Conservation (phyloP, 2,888 invertebrate genomes). For the Polylopha cassiicola region DNA sequence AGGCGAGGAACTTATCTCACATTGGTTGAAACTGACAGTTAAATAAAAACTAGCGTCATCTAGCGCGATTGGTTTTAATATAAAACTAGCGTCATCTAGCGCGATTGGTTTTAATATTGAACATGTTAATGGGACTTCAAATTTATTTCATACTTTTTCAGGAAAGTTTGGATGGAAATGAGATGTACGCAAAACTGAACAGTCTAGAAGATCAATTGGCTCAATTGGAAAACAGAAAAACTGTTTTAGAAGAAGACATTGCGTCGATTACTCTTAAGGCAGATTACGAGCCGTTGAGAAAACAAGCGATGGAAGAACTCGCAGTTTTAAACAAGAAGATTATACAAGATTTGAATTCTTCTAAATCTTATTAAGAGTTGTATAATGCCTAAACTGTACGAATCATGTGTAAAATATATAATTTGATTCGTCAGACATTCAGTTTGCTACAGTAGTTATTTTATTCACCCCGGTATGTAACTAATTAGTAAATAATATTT, state of each 20-base stretch:
- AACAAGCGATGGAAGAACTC: conserved; percentile 74
- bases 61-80: too few relatives aligned
- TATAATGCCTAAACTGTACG: too few relatives aligned
- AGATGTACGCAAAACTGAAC: conserved; percentile 82
- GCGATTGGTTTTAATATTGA: not conserved
- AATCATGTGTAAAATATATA: too few relatives aligned
- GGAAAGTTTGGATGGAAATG: conserved; percentile 82
- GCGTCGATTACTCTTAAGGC: conserved; percentile 81
- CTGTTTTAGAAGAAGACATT: conserved; percentile 81
- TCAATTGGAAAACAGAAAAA: conserved; percentile 82
- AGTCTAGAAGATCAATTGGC: conserved; percentile 83
- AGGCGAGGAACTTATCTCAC: too few relatives aligned
- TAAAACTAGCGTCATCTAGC: too few relatives aligned
- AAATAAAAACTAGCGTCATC: too few relatives aligned
- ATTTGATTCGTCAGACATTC: too few relatives aligned
- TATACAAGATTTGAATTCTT: conserved; percentile 58
- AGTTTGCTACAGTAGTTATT: too few relatives aligned
- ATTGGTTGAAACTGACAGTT: too few relatives aligned
- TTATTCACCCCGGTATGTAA: too few relatives aligned
- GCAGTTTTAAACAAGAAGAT: conserved; percentile 76
- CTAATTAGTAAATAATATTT: too few relatives aligned
- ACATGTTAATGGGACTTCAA: not conserved
- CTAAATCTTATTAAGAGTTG: conserved; percentile 47
- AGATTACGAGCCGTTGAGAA: conserved; percentile 80
- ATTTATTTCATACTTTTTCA: conserved; percentile 37